A percentile compares a stretch with the other conserved stretches of the same genome.
Evolutionary conservation across 2,113 vertebrate species (phyloP).

Genomic region (Odontesthes bonariensis): DNA sequence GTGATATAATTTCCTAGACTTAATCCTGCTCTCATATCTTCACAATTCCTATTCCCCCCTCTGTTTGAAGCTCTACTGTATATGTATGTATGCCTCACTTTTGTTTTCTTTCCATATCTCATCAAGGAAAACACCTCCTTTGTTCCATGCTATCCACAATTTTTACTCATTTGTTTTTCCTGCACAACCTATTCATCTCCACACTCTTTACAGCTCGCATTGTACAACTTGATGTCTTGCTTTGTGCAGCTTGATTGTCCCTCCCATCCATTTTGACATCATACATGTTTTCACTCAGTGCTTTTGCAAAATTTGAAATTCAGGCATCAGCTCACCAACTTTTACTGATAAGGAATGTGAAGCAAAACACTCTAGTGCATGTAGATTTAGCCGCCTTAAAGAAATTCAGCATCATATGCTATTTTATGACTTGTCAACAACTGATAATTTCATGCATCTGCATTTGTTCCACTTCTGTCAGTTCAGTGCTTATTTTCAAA

Average conservation of each 20-base stretch:
- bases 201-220: background rate
- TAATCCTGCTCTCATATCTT: constrained; percentile 28
- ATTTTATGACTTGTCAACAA: constrained; percentile 5
- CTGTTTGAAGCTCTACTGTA: background rate
- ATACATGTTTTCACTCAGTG: constrained; percentile 46
- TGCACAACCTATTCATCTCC: constrained; percentile 25
- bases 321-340: background rate
- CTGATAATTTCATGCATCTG: background rate
- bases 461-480: constrained; percentile 1
- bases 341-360: background rate
- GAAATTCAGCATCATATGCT: constrained; percentile 5
- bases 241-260: constrained; percentile 18
- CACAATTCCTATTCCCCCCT: constrained; percentile 15
- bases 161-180: constrained; percentile 38
- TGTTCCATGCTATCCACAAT: constrained; percentile 31
- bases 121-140: constrained; percentile 19
- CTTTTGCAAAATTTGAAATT: constrained; percentile 19
- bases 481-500: constrained; percentile 11
- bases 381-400: constrained; percentile 16
- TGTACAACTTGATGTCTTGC: constrained; percentile 1
- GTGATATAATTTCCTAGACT: constrained; percentile 46
- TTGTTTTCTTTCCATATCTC: background rate
- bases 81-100: constrained; percentile 9
- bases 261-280: constrained; percentile 21
- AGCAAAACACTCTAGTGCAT: background rate